Evolutionary conservation across 2,113 vertebrate genomes (phyloP).

Genomic region (Mobula hypostoma): DNA sequence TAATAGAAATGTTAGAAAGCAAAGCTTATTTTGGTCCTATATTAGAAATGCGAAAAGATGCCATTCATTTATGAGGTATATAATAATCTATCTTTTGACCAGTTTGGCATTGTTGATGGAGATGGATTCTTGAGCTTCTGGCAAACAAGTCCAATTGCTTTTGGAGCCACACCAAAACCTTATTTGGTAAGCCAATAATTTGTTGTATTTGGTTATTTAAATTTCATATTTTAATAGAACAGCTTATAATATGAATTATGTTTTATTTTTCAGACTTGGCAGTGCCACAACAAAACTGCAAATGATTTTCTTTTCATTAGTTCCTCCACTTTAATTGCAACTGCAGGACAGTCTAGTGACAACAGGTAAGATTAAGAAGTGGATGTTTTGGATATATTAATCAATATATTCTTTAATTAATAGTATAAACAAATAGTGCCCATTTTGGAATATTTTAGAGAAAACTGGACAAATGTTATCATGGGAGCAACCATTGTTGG

Average conservation of each 20-base stretch:
- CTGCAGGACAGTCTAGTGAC: slow-evolving; percentile 88
- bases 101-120: slow-evolving; percentile 94
- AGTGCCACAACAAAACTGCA: slow-evolving; percentile 95
- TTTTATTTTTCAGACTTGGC: slow-evolving; percentile 71
- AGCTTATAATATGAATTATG: slow-evolving; percentile 14
- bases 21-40: neutral
- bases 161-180: slow-evolving; percentile 76
- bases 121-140: slow-evolving; percentile 92
- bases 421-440: too few relatives aligned
- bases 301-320: slow-evolving; percentile 94
- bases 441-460: too few relatives aligned
- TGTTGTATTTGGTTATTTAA: neutral
- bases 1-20: neutral
- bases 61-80: neutral
- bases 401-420: too few relatives aligned
- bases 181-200: slow-evolving; percentile 71
- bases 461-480: too few relatives aligned
- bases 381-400: too few relatives aligned
- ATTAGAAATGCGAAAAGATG: neutral
- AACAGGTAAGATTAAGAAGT: slow-evolving; percentile 66
- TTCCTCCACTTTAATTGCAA: slow-evolving; percentile 90
- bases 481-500: too few relatives aligned
- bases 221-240: neutral
- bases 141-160: slow-evolving; percentile 79
- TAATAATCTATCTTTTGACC: slow-evolving; percentile 36